A percentile compares a stretch with the other conserved stretches of the same genome.
Conservation (phyloP, 2,888 invertebrate species). For the Tetheella fluctuosa region DNA sequence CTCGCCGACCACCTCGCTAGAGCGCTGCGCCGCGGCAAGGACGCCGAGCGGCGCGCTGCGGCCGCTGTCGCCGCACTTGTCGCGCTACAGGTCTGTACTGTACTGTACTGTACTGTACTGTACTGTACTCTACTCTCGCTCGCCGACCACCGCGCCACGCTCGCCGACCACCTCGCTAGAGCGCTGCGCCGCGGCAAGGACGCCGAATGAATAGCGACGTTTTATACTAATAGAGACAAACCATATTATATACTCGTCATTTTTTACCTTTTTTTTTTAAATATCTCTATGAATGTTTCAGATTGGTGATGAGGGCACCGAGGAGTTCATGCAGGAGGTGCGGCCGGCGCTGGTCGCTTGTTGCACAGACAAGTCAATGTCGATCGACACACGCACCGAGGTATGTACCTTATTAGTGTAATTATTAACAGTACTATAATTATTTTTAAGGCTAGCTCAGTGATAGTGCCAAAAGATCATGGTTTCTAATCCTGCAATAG, state of each 20-base stretch:
- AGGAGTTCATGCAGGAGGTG: conserved; percentile 88
- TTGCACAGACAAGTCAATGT: conserved; percentile 90
- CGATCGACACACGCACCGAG: conserved; percentile 90
- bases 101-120: too few species aligned
- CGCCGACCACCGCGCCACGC: conserved; percentile 89
- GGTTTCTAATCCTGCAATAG: too few species aligned
- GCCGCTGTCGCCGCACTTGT: conserved; percentile 92
- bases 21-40: conserved; percentile 92
- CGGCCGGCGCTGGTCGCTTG: conserved; percentile 89
- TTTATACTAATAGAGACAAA: too few species aligned
- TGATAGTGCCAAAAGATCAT: too few species aligned
- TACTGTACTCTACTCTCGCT: too few species aligned
- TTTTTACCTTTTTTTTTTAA: too few species aligned
- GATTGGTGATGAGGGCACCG: conserved; percentile 85
- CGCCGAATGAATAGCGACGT: too few species aligned
- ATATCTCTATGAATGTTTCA: conserved; percentile 32
- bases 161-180: conserved; percentile 92
- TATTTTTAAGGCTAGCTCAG: too few species aligned
- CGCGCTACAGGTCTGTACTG: conserved; percentile 94
- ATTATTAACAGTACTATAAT: too few species aligned
- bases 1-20: conserved; percentile 92
- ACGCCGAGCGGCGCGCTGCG: conserved; percentile 92
- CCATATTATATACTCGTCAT: too few species aligned
- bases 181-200: conserved; percentile 93
- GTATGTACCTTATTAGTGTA: conserved; percentile 69